Percentiles rank a stretch among this genome's conserved stretches.
phyloP scores from a whole-genome alignment of 2,113 vertebrate species.

The Micronycteris hirsuta region DNA sequence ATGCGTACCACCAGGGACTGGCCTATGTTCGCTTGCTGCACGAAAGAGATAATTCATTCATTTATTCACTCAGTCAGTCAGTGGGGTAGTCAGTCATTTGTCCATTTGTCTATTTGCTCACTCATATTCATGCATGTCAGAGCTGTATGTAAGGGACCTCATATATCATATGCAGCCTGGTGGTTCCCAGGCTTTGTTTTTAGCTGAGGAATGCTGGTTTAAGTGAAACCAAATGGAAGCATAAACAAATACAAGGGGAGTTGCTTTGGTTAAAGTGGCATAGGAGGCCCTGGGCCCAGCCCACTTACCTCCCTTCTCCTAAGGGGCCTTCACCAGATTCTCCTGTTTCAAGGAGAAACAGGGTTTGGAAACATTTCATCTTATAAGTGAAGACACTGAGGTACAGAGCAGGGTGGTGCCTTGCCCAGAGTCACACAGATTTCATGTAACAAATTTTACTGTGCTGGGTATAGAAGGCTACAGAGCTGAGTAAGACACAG shows the following conservation, averaged over 20 bases:
- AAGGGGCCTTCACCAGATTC: neutral
- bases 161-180: neutral
- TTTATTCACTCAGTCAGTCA: neutral
- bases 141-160: neutral
- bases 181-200: constrained; percentile 40
- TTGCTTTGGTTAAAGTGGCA: neutral
- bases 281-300: neutral
- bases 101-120: neutral
- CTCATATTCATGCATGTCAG: neutral
- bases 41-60: neutral
- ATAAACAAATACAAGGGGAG: constrained; percentile 36
- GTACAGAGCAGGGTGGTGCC: neutral
- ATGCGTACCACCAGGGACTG: neutral
- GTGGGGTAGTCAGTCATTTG: neutral
- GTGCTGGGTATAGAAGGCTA: neutral
- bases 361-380: constrained; percentile 2
- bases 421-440: neutral
- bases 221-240: constrained; percentile 46
- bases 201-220: constrained; percentile 44
- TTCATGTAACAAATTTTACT: neutral
- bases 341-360: constrained; percentile 27
- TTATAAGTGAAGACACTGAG: neutral
- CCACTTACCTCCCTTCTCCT: neutral
- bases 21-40: neutral
- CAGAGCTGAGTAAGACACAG: neutral